These are phyloP conservation scores for Aphaenogaster rudis DNA, from an alignment of 1,140 invertebrate species.

Conservation along the genomic window DNA sequence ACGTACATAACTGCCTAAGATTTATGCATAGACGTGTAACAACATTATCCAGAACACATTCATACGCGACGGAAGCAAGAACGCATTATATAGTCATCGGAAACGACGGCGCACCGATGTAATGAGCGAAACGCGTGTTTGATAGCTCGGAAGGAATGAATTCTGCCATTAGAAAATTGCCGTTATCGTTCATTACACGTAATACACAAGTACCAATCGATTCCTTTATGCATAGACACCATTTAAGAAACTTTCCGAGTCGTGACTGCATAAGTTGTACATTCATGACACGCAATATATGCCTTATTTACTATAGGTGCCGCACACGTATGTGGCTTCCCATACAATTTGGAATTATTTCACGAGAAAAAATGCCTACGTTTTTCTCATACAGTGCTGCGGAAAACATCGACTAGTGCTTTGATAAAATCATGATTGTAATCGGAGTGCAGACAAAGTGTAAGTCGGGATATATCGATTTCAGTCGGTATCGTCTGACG, in stretches of 20 bases:
- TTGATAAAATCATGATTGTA: slow-evolving; percentile 10
- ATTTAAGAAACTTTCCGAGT: background rate
- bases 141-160: background rate
- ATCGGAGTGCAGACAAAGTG: slow-evolving; percentile 34
- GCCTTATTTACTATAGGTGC: background rate
- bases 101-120: slow-evolving; percentile 22
- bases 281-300: background rate
- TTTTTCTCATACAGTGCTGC: background rate
- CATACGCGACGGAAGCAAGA: slow-evolving; percentile 43
- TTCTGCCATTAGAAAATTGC: slow-evolving; percentile 39
- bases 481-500: background rate
- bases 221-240: background rate
- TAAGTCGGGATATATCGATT: slow-evolving; percentile 30
- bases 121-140: slow-evolving; percentile 20
- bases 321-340: background rate
- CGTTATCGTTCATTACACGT: slow-evolving; percentile 22
- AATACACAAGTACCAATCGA: background rate
- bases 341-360: background rate
- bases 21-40: slow-evolving; percentile 58
- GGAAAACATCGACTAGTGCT: background rate
- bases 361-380: background rate
- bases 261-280: background rate
- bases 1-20: slow-evolving; percentile 45
- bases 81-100: background rate
- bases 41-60: slow-evolving; percentile 62